Percentiles rank a stretch among this genome's conserved stretches.
Evolutionary conservation across 2,113 vertebrate species (phyloP).

Genomic region (Xenotilapia caudafasciata): DNA sequence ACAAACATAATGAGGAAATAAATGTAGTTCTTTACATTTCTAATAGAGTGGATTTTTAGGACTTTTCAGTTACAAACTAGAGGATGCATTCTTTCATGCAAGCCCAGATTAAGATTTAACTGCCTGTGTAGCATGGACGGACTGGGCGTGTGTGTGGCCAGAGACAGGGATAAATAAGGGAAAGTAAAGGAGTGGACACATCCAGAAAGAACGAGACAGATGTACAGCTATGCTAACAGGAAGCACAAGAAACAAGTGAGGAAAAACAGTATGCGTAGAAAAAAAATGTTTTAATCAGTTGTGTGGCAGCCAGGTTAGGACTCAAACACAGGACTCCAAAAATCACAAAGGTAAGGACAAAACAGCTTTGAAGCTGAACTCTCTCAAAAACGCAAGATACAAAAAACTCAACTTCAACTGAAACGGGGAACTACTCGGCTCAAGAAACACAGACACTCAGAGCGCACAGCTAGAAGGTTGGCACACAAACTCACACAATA

Average conservation of each 20-base stretch:
- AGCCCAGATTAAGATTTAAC: conserved; percentile 22
- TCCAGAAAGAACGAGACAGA: not conserved
- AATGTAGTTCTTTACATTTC: not conserved
- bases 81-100: not conserved
- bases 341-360: not conserved
- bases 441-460: not conserved
- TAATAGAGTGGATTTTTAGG: not conserved
- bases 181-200: not conserved
- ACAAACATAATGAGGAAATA: not conserved
- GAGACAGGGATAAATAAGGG: conserved; percentile 6
- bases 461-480: not conserved
- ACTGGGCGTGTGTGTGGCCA: not conserved
- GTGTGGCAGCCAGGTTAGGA: not conserved
- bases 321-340: not conserved
- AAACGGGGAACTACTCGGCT: not conserved
- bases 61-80: not conserved
- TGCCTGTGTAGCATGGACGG: not conserved
- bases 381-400: not conserved
- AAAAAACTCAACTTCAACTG: not conserved
- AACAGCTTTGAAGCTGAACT: not conserved
- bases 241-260: not conserved
- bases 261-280: not conserved
- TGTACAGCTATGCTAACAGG: not conserved
- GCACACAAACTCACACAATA: not conserved
- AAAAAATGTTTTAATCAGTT: not conserved